Percentiles rank a stretch among this genome's conserved stretches.
Evolutionary conservation across 2,888 invertebrate genomes (phyloP).

Genomic region (Eristalis arbustorum): DNA sequence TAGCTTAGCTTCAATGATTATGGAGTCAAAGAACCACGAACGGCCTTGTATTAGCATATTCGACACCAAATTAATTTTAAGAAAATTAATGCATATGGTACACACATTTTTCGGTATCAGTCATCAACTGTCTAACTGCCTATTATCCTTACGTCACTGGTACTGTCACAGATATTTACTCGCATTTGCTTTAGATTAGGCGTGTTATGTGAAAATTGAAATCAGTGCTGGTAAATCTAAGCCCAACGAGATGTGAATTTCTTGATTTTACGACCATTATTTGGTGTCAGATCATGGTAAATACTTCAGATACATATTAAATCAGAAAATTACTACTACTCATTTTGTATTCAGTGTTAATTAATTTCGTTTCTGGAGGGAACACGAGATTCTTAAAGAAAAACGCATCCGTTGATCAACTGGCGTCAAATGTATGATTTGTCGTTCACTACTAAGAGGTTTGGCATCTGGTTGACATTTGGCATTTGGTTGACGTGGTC

Average conservation of each 20-base stretch:
- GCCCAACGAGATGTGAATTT: neutral
- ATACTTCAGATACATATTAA: neutral
- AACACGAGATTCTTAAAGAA: neutral
- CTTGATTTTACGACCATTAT: neutral
- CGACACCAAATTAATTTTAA: neutral
- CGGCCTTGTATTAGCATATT: too few species aligned
- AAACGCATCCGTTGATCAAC: neutral
- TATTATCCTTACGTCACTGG: neutral
- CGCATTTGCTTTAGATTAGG: neutral
- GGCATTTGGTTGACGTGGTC: too few species aligned
- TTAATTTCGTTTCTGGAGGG: neutral
- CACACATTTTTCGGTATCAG: neutral
- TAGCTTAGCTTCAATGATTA: too few species aligned
- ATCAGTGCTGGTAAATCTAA: neutral
- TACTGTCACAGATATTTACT: neutral
- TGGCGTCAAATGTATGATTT: neutral
- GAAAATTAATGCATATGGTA: too few species aligned
- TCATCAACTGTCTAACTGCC: neutral
- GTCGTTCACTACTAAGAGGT: too few species aligned
- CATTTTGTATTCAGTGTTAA: neutral
- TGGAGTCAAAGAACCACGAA: too few species aligned
- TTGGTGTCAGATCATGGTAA: neutral
- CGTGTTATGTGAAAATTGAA: neutral
- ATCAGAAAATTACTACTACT: neutral
- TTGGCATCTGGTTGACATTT: too few species aligned